These are phyloP conservation scores for Cylindroiulus punctatus DNA, from an alignment of 2,888 invertebrate species.

Conservation along the genomic window DNA sequence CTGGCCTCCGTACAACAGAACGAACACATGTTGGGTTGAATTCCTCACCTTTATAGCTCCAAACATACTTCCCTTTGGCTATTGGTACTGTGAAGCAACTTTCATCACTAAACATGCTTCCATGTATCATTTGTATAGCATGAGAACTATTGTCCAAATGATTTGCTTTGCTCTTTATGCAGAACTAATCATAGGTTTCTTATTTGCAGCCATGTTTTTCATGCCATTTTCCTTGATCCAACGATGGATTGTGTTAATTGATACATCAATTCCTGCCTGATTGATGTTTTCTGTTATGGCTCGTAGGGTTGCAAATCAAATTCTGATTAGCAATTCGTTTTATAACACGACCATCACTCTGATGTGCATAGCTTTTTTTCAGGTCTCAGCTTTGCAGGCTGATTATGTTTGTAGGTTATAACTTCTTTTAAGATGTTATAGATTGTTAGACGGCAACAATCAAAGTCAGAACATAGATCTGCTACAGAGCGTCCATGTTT, in stretches of 20 bases:
- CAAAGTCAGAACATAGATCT: not conserved
- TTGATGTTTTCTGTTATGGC: not conserved
- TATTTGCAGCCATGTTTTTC: not conserved
- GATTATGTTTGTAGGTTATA: not conserved
- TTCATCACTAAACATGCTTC: not conserved
- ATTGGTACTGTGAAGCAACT: no score
- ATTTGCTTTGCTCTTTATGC: not conserved
- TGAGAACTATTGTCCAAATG: not conserved
- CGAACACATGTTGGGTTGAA: not conserved
- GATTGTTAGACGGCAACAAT: constrained; percentile 4
- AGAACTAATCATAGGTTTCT: not conserved
- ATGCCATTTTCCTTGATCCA: no score
- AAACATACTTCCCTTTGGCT: no score
- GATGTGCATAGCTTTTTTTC: not conserved
- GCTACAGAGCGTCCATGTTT: not conserved
- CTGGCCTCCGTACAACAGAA: not conserved
- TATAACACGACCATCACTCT: not conserved
- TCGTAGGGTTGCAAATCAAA: not conserved
- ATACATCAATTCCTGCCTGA: not conserved
- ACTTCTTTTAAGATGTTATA: not conserved
- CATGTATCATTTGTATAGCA: not conserved
- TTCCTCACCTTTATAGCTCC: not conserved
- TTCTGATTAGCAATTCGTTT: not conserved
- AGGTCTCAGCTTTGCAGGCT: constrained; percentile 11
- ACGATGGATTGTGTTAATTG: not conserved